Percentiles rank a stretch among this genome's conserved stretches.
phyloP scores from a whole-genome alignment of 30 jellyfish, hydroid and myxozoan genomes.

The Hydractinia echinata region DNA sequence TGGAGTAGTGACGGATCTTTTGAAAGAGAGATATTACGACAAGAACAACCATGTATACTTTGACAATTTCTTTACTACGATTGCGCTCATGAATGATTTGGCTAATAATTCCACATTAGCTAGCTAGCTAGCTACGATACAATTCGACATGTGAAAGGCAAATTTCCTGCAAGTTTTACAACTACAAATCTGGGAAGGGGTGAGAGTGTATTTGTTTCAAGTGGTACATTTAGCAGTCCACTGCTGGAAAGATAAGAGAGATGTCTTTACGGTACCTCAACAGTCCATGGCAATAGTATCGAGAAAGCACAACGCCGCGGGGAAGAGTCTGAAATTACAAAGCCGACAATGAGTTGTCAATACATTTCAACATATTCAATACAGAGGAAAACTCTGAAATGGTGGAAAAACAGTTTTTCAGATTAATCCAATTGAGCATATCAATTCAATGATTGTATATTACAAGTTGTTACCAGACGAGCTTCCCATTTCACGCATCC shows the following conservation, averaged over 20 bases:
- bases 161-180: slow-evolving; percentile 23
- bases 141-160: slow-evolving; percentile 22
- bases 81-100: slow-evolving; percentile 19
- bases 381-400: slow-evolving; percentile 26
- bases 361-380: no score
- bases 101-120: slow-evolving; percentile 12
- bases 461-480: slow-evolving; percentile 18
- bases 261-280: slow-evolving; percentile 8
- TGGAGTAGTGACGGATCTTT: slow-evolving; percentile 6
- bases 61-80: slow-evolving; percentile 26
- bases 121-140: slow-evolving; percentile 20
- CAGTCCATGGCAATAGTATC: no score
- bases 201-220: slow-evolving; percentile 11
- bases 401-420: slow-evolving; percentile 47
- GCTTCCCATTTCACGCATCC: slow-evolving; percentile 6
- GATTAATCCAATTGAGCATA: slow-evolving; percentile 40
- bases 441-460: slow-evolving; percentile 30
- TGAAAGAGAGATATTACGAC: slow-evolving; percentile 5
- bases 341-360: no score
- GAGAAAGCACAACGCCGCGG: no score
- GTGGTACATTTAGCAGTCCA: slow-evolving; percentile 19
- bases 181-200: slow-evolving; percentile 22
- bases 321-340: no score
- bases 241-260: slow-evolving; percentile 41
- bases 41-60: slow-evolving; percentile 25